Base-by-base conservation (phyloP, 2,113 vertebrate species). In the Cynocephalus volans region DNA sequence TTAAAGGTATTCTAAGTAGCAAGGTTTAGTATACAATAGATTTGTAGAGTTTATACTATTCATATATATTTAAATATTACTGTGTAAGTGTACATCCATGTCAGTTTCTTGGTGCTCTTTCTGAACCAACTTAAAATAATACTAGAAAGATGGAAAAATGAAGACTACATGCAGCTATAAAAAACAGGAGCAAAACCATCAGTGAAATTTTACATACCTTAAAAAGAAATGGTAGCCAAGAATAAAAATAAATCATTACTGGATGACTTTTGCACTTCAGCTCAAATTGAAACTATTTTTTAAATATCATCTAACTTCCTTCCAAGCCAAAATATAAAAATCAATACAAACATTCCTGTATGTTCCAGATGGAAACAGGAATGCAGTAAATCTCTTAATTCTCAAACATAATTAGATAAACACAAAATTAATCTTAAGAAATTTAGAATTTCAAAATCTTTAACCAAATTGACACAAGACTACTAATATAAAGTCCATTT, bases 161-260 rank as follows among this genome's bases (percentile, higher is more conserved):
- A 94, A 98, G 92, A 98, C 95, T 98, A 98, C 98, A 99, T 98
- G 98, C 98, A 99, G 97, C 98, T 98, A 98, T 97, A 96, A 26
- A 26, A 88, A 97, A 97, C 92, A 97, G 98, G 95, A 98, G 97
- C 97, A 97, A 98, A 98, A 98, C 97, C 88, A 96, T 98, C 97
- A 98, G 98, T 98, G 98, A 99, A 99, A 98, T 98, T 98, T 99
- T 99, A 99, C 98, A 98, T 99, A 99, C 98, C 99, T 99, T 98
- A 98, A 99, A 99, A 98, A 99, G 98, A 99, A 98, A 99, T 93
- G 98, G 98, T 98, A 99, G 98, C 98, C 98, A 97, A 99, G 98
- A 99, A 99, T 98, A 98, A 98, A 98, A 98, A 96, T 98, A 97
- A 98, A 98, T 93, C 83, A 95, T 98, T 98, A 98, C 97, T 98